A percentile compares a stretch with the other conserved stretches of the same genome.
These are phyloP conservation scores for Heliconius congener DNA, from an alignment of 1,140 invertebrate genomes.

Conservation along the genomic window DNA sequence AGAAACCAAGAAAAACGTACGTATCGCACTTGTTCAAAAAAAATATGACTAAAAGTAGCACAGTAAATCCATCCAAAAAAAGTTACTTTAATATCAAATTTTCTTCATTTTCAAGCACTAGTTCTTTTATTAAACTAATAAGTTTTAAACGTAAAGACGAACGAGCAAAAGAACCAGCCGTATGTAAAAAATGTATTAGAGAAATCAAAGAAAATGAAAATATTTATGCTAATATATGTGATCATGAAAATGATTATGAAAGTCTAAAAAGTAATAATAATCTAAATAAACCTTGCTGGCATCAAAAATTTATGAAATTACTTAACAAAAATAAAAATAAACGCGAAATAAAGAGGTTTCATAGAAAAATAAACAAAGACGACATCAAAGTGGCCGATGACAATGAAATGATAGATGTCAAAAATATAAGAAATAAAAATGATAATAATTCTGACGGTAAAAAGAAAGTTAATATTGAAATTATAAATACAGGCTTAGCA, in stretches of 20 bases:
- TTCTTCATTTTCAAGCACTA: slow-evolving; percentile 40
- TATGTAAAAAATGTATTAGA: not conserved
- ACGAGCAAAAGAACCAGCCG: not conserved
- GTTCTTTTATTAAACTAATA: slow-evolving; percentile 46
- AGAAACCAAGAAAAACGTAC: slow-evolving; percentile 86
- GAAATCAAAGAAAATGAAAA: slow-evolving; percentile 28
- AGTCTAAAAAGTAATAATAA: slow-evolving; percentile 35
- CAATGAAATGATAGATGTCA: slow-evolving; percentile 29
- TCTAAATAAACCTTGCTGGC: slow-evolving; percentile 18
- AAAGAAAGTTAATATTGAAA: slow-evolving; percentile 76
- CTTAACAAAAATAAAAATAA: slow-evolving; percentile 31
- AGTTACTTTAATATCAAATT: slow-evolving; percentile 46
- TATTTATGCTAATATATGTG: slow-evolving; percentile 39
- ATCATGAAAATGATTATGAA: slow-evolving; percentile 37
- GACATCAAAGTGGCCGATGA: slow-evolving; percentile 50
- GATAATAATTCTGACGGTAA: slow-evolving; percentile 14
- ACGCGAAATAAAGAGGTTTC: slow-evolving; percentile 32
- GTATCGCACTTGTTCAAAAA: slow-evolving; percentile 78
- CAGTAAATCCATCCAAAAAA: slow-evolving; percentile 14
- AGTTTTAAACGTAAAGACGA: slow-evolving; percentile 43
- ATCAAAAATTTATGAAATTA: slow-evolving; percentile 25
- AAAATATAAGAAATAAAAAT: slow-evolving; percentile 19
- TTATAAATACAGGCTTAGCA: slow-evolving; percentile 85
- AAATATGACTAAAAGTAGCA: not conserved
- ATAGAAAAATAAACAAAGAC: slow-evolving; percentile 54